Evolutionary conservation across 2,797 vertebrate species (phyloP).

Genomic region (Rhinogobio ventralis): DNA sequence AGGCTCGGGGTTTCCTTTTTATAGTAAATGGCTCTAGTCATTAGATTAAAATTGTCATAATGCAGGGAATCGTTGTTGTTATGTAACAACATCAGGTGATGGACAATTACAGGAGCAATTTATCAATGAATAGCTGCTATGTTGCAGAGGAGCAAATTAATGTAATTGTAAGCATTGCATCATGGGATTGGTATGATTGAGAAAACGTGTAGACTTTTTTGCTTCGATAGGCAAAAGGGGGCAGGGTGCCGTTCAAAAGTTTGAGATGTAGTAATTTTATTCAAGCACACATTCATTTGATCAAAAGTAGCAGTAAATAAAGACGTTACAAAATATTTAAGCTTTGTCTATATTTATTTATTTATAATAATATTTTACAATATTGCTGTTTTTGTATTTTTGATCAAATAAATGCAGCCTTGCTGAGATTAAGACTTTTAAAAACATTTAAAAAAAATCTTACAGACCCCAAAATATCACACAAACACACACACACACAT

Average conservation of each 20-base stretch:
- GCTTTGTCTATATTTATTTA: not conserved
- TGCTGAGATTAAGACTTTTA: too few species aligned
- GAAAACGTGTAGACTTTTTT: not conserved
- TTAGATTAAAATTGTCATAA: conserved; percentile 27
- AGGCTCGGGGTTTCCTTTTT: conserved; percentile 6
- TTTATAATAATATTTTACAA: not conserved
- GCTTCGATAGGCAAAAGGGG: not conserved
- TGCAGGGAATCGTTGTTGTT: conserved; percentile 3
- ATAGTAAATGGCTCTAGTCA: conserved; percentile 10
- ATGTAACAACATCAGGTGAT: conserved; percentile 39
- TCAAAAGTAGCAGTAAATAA: not conserved
- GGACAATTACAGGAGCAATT: conserved; percentile 27
- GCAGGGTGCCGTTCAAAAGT: not conserved
- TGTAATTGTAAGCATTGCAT: conserved; percentile 28
- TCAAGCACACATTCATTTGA: not conserved
- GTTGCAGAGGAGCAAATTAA: conserved; percentile 2
- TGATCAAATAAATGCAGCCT: not conserved
- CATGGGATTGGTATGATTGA: conserved; percentile 7
- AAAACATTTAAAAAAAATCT: not conserved
- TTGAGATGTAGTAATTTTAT: not conserved
- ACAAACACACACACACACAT: too few species aligned
- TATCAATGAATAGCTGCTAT: conserved; percentile 26
- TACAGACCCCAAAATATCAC: not conserved
- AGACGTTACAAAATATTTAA: not conserved
- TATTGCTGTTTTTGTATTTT: not conserved